Percentiles rank a stretch among this genome's conserved stretches.
phyloP scores from a whole-genome alignment of 2,797 vertebrate species.

The Ispidina lecontei region DNA sequence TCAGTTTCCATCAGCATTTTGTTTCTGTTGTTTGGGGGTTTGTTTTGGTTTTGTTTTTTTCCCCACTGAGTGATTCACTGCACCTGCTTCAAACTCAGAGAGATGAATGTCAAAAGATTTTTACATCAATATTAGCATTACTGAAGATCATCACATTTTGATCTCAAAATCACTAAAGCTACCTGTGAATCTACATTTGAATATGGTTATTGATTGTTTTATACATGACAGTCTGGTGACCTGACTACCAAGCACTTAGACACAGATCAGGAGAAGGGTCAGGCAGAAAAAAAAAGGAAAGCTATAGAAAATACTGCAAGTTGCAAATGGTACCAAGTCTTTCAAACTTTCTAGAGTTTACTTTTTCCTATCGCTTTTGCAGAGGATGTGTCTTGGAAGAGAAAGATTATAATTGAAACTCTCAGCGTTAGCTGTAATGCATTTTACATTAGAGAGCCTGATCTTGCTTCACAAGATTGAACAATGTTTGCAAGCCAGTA shows the following conservation, averaged over 20 bases:
- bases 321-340: neutral
- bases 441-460: conserved; percentile 45
- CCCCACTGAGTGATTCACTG: neutral
- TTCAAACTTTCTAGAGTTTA: neutral
- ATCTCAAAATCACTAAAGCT: neutral
- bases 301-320: neutral
- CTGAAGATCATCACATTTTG: neutral
- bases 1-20: neutral
- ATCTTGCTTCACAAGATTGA: conserved; percentile 20
- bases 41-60: neutral
- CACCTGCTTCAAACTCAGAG: neutral
- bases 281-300: neutral
- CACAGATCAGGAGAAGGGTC: neutral
- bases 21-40: neutral
- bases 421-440: neutral
- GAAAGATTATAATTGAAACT: neutral
- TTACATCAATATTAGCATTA: neutral
- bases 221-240: accelerated
- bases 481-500: conserved; percentile 1
- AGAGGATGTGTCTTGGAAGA: neutral
- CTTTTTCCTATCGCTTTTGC: neutral
- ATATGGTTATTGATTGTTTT: neutral
- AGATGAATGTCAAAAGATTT: neutral
- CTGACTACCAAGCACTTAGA: accelerated
- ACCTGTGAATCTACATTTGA: neutral